Percentiles rank a stretch among this genome's conserved stretches.
Evolutionary conservation across 2,888 invertebrate species (phyloP).

Genomic region (Tanytarsus gracilentus): DNA sequence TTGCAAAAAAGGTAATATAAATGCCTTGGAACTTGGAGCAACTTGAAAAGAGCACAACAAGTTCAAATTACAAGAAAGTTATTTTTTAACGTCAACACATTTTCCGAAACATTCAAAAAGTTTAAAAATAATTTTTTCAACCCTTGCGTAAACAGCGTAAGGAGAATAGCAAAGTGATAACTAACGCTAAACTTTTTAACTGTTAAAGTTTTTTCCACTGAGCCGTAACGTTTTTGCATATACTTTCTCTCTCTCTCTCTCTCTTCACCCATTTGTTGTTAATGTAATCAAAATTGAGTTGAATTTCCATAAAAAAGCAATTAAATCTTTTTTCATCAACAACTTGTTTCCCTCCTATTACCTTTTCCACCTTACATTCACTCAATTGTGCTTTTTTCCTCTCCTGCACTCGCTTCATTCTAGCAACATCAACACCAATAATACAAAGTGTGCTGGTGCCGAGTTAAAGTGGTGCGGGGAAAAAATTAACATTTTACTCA

Average conservation of each 20-base stretch:
- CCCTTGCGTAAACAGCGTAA: background rate
- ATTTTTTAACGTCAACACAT: too few species aligned
- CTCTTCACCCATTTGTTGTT: too few species aligned
- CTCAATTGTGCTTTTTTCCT: background rate
- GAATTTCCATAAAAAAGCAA: conserved; percentile 29
- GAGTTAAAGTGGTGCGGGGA: background rate
- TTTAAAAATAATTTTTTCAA: too few species aligned
- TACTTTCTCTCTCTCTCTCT: too few species aligned
- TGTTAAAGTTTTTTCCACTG: conserved; percentile 24
- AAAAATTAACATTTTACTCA: conserved; percentile 20
- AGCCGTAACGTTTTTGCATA: conserved; percentile 22
- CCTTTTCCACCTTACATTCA: background rate
- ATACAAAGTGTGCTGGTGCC: too few species aligned
- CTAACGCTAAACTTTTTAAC: conserved; percentile 15
- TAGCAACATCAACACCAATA: background rate
- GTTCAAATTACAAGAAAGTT: too few species aligned
- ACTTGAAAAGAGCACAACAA: too few species aligned
- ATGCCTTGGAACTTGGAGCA: too few species aligned
- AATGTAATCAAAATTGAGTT: conserved; percentile 28
- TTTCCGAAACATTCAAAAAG: too few species aligned
- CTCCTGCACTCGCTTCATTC: background rate
- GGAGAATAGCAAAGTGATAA: background rate
- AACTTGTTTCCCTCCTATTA: conserved; percentile 7
- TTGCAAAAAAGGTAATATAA: too few species aligned
- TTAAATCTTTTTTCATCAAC: conserved; percentile 28